Evolutionary conservation across 1,140 invertebrate species (phyloP), one percentile per base, ranked within the genome.

Genomic region (Pseudachorutes palmiensis): DNA sequence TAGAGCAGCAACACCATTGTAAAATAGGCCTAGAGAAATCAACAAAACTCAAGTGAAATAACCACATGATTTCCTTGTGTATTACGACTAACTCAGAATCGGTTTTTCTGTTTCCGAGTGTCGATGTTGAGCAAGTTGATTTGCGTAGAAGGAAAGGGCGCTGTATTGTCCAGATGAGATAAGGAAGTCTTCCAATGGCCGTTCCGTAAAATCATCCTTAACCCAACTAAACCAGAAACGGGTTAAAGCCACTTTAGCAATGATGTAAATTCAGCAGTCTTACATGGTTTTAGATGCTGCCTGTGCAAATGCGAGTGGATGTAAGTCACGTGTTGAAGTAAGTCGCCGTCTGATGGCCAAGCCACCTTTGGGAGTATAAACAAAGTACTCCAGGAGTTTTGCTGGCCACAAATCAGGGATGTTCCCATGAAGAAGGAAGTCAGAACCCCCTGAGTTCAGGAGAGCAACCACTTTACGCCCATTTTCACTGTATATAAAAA

Each of bases 121-220:
- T n/a, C 48, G 62, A 24, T 55, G 24, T 5, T 55, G 24, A 5
- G 32, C 51, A 57, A 74, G 68, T 28, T 67, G 32, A 31, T 49
- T 58, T 31, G 69, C 61, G 64, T 74, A 71, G 14, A 66, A 26
- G 2, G 51, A 28, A 1, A 74, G 31, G 5, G 65, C 62, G n/a
- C 33, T 55, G 62, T 67, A 74, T 51, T 74, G 72, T 41, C 72
- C 71, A 0, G 65, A 31, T 2, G 66, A 64, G 49, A 74, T 70
- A n/a, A 71, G 45, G 48, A 71, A 74, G 30, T 74, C 72, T 64
- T 74, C 72, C 48, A 74, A 67, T 0, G 72, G 72, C 57, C 67
- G 70, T 22, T 67, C 69, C 12, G 31, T 26, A 0, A 59, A 31
- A 24, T 49, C 48, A 30, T 74, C 66, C 63, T 60, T 65, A 32